These are phyloP conservation scores for Poeciliopsis paucimaculata DNA, from an alignment of 2,797 vertebrate genomes.

Conservation along the genomic window DNA sequence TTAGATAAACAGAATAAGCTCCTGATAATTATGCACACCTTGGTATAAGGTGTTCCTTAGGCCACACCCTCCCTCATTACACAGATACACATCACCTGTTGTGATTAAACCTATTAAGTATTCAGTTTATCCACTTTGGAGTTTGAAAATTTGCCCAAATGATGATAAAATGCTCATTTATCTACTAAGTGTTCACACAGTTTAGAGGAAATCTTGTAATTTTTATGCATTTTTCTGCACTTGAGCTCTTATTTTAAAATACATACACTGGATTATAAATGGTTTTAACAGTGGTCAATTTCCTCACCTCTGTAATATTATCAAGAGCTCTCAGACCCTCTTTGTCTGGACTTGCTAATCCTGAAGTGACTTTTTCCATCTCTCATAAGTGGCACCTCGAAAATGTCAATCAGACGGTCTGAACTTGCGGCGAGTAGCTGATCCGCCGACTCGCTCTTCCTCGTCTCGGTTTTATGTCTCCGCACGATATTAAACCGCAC, in stretches of 20 bases:
- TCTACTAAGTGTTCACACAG: too few relatives aligned
- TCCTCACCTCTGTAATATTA: conserved; percentile 27
- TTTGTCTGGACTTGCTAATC: conserved; percentile 50
- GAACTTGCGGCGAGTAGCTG: conserved; percentile 26
- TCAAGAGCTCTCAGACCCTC: conserved; percentile 45
- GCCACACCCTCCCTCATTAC: neutral
- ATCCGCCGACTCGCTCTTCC: conserved; percentile 36
- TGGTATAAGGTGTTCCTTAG: neutral
- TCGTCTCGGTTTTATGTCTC: conserved; percentile 33
- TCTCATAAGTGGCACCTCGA: conserved; percentile 58
- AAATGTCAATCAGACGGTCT: conserved; percentile 58
- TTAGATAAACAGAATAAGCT: neutral
- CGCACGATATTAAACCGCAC: conserved; percentile 45
- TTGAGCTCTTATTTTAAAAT: neutral
- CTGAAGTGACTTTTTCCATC: conserved; percentile 63
- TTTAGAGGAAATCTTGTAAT: neutral
- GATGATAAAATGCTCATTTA: neutral
- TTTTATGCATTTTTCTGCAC: neutral
- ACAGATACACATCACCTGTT: neutral
- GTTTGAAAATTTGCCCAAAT: neutral
- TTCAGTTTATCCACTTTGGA: neutral
- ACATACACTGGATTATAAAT: neutral
- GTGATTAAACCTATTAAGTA: neutral
- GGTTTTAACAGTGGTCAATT: conserved; percentile 1
- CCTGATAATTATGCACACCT: neutral